Evolutionary conservation across 2,797 vertebrate species (phyloP).

Genomic region (Spinus olivaceus): DNA sequence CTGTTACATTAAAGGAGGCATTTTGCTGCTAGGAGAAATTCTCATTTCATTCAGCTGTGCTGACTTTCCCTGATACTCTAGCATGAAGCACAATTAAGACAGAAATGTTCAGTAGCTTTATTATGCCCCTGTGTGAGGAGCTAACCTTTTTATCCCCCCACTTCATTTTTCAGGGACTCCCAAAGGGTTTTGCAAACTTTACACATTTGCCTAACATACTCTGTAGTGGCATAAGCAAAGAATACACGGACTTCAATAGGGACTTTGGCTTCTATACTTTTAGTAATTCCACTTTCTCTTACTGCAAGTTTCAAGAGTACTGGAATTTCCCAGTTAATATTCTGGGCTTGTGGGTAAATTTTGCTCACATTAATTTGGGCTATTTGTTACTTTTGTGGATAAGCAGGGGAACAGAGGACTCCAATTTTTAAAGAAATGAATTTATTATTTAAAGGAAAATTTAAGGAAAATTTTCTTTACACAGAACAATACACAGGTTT

Average conservation of each 20-base stretch:
- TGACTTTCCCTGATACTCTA: neutral
- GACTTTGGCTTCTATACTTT: neutral
- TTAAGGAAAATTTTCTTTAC: neutral
- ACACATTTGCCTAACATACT: neutral
- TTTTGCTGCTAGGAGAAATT: conserved; percentile 5
- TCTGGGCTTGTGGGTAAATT: neutral
- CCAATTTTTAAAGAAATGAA: neutral
- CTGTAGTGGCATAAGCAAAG: neutral
- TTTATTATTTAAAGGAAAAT: neutral
- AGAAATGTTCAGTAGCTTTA: conserved; percentile 27
- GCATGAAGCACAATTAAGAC: neutral
- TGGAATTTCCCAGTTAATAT: neutral
- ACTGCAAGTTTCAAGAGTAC: neutral
- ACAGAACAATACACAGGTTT: neutral
- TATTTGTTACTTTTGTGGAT: neutral
- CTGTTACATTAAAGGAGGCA: neutral
- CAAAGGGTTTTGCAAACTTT: neutral
- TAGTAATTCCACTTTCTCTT: neutral
- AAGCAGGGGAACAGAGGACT: neutral
- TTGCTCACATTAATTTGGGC: neutral
- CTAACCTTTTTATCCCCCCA: neutral
- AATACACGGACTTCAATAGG: neutral
- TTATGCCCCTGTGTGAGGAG: neutral
- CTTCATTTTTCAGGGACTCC: conserved; percentile 9
- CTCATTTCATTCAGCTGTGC: conserved; percentile 2